A percentile compares a stretch with the other conserved stretches of the same genome.
phyloP scores from a whole-genome alignment of 92 coral and sea anemone species.

The Bergia sp. region DNA sequence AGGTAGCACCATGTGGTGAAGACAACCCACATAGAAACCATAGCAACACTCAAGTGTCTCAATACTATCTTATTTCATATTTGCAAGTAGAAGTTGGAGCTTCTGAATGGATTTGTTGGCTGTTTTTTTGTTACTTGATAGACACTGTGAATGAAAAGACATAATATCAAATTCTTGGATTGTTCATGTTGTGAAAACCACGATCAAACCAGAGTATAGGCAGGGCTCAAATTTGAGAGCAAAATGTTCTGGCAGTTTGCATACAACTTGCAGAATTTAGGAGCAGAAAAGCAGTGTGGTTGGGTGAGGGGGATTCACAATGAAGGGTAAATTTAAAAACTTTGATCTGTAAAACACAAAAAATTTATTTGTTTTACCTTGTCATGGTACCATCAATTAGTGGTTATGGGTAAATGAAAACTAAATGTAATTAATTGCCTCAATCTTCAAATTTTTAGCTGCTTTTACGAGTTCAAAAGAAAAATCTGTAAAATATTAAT shows the following conservation, averaged over 20 bases:
- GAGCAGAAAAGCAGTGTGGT: not conserved
- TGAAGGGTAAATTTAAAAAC: not conserved
- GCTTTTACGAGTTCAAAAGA: not conserved
- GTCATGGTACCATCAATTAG: not conserved
- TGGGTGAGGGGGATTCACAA: no score
- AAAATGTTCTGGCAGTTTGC: no score
- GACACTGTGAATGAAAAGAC: not conserved
- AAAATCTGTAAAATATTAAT: no score
- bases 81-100: not conserved
- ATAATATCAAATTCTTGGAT: no score
- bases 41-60: slow-evolving; percentile 34
- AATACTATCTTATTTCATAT: slow-evolving; percentile 10
- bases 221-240: not conserved
- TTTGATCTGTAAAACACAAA: not conserved
- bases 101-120: not conserved
- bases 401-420: not conserved
- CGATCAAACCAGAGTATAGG: no score
- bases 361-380: not conserved
- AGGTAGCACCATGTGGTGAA: slow-evolving; percentile 32
- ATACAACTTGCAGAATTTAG: no score
- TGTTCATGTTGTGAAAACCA: not conserved
- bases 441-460: not conserved
- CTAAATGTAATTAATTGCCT: not conserved
- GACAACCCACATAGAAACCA: slow-evolving; percentile 32
- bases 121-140: not conserved